A percentile compares a stretch with the other conserved stretches of the same genome.
phyloP scores from a whole-genome alignment of 2,113 vertebrate species.

The Geococcyx californianus region DNA sequence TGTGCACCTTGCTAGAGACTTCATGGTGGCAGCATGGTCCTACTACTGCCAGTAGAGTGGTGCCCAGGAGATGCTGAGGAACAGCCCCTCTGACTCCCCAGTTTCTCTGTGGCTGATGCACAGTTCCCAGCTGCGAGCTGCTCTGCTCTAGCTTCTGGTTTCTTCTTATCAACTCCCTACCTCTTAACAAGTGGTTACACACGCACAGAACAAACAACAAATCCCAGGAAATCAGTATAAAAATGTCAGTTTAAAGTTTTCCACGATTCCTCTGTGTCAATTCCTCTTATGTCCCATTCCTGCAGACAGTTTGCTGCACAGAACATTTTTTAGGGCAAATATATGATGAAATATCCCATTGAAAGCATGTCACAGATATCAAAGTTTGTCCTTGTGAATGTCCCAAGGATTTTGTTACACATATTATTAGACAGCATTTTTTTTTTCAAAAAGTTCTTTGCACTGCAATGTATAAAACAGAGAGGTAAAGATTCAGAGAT shows the following conservation, averaged over 20 bases:
- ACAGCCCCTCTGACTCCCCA: fast-evolving
- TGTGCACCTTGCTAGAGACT: neutral
- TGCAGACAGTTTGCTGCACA: neutral
- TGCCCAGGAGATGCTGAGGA: fast-evolving
- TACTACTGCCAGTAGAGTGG: fast-evolving
- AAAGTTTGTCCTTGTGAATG: neutral
- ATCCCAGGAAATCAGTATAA: neutral
- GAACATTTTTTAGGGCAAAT: neutral
- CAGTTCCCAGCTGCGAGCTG: neutral
- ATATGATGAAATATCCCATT: neutral
- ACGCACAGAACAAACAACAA: neutral
- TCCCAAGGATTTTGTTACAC: neutral
- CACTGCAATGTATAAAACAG: neutral
- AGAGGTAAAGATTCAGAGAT: neutral
- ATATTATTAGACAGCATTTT: neutral
- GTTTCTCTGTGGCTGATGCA: neutral
- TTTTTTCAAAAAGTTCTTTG: neutral
- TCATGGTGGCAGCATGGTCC: no score
- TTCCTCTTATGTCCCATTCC: neutral
- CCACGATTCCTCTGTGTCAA: neutral
- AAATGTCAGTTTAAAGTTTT: neutral
- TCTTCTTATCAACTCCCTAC: neutral
- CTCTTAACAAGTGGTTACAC: neutral
- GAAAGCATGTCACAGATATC: fast-evolving
- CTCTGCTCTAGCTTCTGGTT: neutral